Percentiles rank a stretch among this genome's conserved stretches.
Conservation (phyloP, 2,888 invertebrate genomes). For the Cepaea hortensis region DNA sequence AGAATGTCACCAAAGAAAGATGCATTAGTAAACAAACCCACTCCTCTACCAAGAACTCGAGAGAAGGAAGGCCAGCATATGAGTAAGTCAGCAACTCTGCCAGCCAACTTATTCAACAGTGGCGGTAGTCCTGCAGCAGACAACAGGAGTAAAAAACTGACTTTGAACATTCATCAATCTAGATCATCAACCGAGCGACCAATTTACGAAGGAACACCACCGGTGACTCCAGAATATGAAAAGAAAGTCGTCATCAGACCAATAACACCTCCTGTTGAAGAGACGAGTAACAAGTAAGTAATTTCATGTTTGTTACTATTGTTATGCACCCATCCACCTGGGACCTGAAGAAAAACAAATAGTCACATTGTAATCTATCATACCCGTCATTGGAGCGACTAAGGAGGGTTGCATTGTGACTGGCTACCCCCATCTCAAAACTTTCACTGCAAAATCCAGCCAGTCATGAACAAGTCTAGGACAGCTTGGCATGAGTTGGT, state of each 20-base stretch:
- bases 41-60: conserved; percentile 16
- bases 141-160: conserved; percentile 35
- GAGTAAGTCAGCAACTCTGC: conserved; percentile 50
- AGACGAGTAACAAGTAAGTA: conserved; percentile 17
- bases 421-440: too few species aligned
- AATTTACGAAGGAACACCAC: conserved; percentile 69
- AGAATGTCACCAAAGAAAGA: conserved; percentile 31
- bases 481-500: too few species aligned
- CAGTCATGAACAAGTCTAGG: too few species aligned
- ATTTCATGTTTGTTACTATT: background rate
- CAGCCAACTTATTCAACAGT: conserved; percentile 42
- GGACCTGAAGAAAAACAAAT: too few species aligned
- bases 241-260: conserved; percentile 57
- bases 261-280: conserved; percentile 63
- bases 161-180: conserved; percentile 49
- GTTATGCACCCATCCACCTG: too few species aligned
- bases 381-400: too few species aligned
- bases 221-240: conserved; percentile 64
- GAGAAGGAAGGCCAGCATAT: conserved; percentile 22
- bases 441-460: too few species aligned
- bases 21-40: background rate
- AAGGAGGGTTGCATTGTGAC: too few species aligned
- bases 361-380: too few species aligned
- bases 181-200: conserved; percentile 58
- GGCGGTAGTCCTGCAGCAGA: conserved; percentile 30